These are phyloP conservation scores for Coptodon bakossiorum DNA, from an alignment of 2,113 vertebrate species.

Conservation along the genomic window DNA sequence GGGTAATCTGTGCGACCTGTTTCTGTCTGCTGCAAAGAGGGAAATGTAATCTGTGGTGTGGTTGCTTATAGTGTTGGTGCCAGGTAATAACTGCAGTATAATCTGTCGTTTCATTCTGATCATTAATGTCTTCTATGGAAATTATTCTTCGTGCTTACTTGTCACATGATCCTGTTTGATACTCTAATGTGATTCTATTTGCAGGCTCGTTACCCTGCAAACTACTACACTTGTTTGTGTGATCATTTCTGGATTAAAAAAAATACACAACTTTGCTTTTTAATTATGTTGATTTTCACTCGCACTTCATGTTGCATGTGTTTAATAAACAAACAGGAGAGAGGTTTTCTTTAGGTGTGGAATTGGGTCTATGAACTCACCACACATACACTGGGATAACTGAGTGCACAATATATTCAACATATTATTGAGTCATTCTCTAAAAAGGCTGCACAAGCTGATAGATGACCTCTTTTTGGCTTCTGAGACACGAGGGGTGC, in stretches of 20 bases:
- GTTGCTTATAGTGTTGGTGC: background rate
- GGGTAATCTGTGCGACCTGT: background rate
- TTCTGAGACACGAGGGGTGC: background rate
- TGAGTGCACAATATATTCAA: background rate
- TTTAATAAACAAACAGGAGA: rapidly evolving
- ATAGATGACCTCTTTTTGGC: background rate
- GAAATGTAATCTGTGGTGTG: slow-evolving; percentile 18
- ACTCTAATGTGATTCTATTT: background rate
- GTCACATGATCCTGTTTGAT: background rate
- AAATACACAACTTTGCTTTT: background rate
- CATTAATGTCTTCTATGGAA: background rate
- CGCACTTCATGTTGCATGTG: background rate
- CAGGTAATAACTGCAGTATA: slow-evolving; percentile 17
- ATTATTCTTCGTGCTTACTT: slow-evolving; percentile 13
- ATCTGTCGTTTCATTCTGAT: background rate
- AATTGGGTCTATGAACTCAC: background rate
- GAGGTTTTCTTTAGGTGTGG: background rate
- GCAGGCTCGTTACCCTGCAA: background rate
- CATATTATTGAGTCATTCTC: background rate
- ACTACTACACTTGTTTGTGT: background rate
- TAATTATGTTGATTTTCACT: background rate
- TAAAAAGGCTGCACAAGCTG: background rate
- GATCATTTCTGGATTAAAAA: slow-evolving; percentile 45
- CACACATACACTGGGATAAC: background rate
- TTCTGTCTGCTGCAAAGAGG: background rate